Evolutionary conservation across 2,888 invertebrate species (phyloP), one percentile per base, ranked within the genome.

Genomic region (Bombylius major): DNA sequence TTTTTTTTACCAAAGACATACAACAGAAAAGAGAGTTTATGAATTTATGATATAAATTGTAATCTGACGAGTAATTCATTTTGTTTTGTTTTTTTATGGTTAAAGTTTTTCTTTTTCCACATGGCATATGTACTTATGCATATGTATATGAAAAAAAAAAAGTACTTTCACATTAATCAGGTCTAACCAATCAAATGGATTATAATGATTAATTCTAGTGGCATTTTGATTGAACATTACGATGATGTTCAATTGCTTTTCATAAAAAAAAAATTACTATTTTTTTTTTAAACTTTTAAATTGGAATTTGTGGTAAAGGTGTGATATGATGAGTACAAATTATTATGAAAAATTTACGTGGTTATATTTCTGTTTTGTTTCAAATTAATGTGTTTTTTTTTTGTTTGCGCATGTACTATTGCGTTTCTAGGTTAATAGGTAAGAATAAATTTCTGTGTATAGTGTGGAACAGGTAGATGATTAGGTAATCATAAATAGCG

Each of bases 231-330:
- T 49, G 46, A 34, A 34, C 53, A 53, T 53, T 48, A 53, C 47
- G 33, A 44, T 23, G 5, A 36, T 42, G 39, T 42, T 42, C 11
- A 11, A 42, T 42, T 11, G 5, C 12, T 42, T 23, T 3, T 42
- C 39, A 42, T 42, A 11, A 8, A 23, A 23, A 23, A 23, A 11
- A 5, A 1, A 11, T 42, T 36, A 36, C 4, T 7, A 45, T 50
- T 50, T 42, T 46, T 46, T 46, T 31, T 50, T 54, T 54, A 50
- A 46, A 50, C 34, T 33, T 50, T 56, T 50, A 54, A 47, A 58
- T 58, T 58, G 57, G 57, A 55, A 57, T 55, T 57, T 57, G 60
- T 53, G 56, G 58, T 56, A 54, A 54, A 60, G 60, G 57, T 56
- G 58, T 57, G 56, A 55, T 55, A 42, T 53, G 36, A 53, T 34